Conservation (phyloP, 2,113 vertebrate species). For the Pituophis catenifer region DNA sequence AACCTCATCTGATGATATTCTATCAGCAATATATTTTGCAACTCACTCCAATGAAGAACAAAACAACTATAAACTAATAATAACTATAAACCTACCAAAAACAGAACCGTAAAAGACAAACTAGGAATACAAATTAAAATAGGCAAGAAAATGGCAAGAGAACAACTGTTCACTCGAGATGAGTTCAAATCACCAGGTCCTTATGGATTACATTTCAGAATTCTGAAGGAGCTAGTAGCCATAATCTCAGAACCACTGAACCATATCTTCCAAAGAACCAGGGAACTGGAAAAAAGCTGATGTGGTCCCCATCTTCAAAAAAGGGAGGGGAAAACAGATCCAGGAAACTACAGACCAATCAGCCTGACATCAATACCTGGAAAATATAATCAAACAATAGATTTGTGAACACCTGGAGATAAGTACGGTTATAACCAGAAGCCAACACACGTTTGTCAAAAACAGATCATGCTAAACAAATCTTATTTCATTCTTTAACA, state of each 20-base stretch:
- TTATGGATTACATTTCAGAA: neutral
- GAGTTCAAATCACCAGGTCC: neutral
- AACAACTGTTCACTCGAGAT: neutral
- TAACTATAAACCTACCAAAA: neutral
- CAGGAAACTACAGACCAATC: neutral
- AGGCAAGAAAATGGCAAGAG: neutral
- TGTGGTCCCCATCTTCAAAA: neutral
- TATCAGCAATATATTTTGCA: neutral
- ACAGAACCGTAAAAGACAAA: neutral
- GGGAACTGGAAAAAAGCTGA: neutral
- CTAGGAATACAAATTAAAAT: neutral
- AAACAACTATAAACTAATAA: neutral
- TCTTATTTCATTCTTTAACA: neutral
- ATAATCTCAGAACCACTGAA: neutral
- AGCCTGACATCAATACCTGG: neutral
- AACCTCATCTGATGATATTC: neutral
- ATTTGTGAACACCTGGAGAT: neutral
- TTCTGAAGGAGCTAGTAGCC: neutral
- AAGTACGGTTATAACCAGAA: neutral
- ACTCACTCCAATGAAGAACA: neutral
- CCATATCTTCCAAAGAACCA: neutral
- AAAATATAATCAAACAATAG: neutral
- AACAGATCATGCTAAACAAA: neutral
- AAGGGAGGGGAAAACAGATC: neutral
- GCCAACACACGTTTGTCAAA: neutral